These are phyloP conservation scores for Meloidogyne hapla DNA, from an alignment of 1,140 invertebrate species.

Conservation along the genomic window DNA sequence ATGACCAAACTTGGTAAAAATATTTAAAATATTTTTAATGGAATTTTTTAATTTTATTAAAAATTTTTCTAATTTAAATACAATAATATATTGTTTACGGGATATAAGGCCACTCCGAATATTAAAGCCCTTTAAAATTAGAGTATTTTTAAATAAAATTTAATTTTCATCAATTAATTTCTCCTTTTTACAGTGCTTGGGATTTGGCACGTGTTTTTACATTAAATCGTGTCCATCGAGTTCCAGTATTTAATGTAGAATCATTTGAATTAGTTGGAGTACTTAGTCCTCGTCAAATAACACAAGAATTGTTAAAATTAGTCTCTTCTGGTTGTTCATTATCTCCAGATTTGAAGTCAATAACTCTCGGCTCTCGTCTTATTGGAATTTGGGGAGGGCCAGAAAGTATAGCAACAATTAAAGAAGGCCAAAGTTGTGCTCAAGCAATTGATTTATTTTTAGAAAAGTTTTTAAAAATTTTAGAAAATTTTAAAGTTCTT, in stretches of 20 bases:
- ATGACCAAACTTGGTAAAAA: constrained; percentile 25
- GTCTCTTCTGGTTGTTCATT: constrained; percentile 38
- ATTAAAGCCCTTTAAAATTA: no score
- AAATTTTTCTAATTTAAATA: no score
- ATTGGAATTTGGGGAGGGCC: constrained; percentile 43
- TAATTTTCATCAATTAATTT: neutral
- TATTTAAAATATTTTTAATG: constrained; percentile 5
- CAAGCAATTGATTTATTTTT: constrained; percentile 30
- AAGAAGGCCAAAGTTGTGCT: constrained; percentile 23
- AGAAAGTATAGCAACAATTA: constrained; percentile 3
- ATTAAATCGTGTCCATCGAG: constrained; percentile 53
- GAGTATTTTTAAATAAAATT: no score
- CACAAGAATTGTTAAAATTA: constrained; percentile 46
- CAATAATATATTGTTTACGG: no score
- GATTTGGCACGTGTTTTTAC: constrained; percentile 50
- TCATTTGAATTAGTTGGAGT: constrained; percentile 38
- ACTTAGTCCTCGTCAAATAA: constrained; percentile 50
- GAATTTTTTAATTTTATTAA: neutral
- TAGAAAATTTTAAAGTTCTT: neutral
- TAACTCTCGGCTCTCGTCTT: constrained; percentile 37
- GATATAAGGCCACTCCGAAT: no score
- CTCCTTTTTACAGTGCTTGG: constrained; percentile 39
- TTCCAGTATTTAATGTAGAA: constrained; percentile 48
- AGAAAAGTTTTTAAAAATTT: neutral
- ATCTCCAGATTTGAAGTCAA: constrained; percentile 37